phyloP scores from a whole-genome alignment of 2,888 invertebrate genomes.

The Amblyteles armatorius region DNA sequence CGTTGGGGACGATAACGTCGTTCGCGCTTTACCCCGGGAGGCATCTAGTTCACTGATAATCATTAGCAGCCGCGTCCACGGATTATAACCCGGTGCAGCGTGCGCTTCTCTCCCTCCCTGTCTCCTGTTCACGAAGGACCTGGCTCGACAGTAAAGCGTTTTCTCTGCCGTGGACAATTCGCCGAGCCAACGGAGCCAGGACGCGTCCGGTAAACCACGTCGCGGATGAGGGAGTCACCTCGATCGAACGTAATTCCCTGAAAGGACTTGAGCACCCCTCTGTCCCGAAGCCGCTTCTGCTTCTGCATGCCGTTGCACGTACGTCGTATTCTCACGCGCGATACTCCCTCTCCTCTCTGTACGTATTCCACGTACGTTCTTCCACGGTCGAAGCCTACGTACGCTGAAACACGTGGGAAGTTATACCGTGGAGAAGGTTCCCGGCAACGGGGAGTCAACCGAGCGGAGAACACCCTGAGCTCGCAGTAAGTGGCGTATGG shows the following conservation, averaged over 20 bases:
- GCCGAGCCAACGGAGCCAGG: slow-evolving; percentile 44
- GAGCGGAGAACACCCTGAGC: slow-evolving; percentile 80
- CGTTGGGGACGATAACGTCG: slow-evolving; percentile 25
- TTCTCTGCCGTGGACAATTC: slow-evolving; percentile 13
- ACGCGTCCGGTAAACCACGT: slow-evolving; percentile 53
- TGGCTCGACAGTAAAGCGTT: slow-evolving; percentile 32
- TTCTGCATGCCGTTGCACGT: slow-evolving; percentile 61
- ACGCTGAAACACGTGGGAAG: slow-evolving; percentile 50
- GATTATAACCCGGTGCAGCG: not conserved
- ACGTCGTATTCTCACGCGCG: slow-evolving; percentile 8
- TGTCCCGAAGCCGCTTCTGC: slow-evolving; percentile 40
- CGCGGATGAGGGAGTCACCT: slow-evolving; percentile 70
- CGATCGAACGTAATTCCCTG: slow-evolving; percentile 72
- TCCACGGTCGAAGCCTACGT: not conserved
- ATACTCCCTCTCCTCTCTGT: not conserved
- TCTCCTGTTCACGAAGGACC: slow-evolving; percentile 40
- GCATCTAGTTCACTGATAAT: slow-evolving; percentile 68
- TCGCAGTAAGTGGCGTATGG: slow-evolving; percentile 81
- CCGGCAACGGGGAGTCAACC: slow-evolving; percentile 70
- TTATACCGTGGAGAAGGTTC: slow-evolving; percentile 55
- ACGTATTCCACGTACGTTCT: slow-evolving; percentile 10
- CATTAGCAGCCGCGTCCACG: slow-evolving; percentile 29
- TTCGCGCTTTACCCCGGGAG: slow-evolving; percentile 59
- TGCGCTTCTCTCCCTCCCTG: not conserved
- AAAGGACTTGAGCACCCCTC: slow-evolving; percentile 69